Evolutionary conservation across 2,888 invertebrate species (phyloP).

Genomic region (Falcaria lacertinaria): DNA sequence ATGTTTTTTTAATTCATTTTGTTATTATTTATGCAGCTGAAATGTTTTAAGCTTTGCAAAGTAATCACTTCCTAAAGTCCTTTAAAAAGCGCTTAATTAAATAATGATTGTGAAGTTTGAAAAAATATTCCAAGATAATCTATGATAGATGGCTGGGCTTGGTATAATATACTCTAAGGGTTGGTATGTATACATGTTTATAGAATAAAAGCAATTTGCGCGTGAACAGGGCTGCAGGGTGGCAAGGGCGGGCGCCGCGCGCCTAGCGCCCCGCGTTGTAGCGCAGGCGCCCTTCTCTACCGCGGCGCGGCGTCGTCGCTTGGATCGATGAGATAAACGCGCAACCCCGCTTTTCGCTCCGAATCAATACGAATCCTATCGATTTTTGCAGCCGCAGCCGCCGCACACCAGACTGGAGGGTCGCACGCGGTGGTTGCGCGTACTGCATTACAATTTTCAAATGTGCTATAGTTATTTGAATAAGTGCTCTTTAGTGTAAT

Average conservation of each 20-base stretch:
- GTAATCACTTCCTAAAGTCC: too few species aligned
- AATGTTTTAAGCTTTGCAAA: too few species aligned
- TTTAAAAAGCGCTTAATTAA: too few species aligned
- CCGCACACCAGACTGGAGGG: conserved; percentile 71
- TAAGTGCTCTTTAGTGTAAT: neutral
- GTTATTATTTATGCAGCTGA: too few species aligned
- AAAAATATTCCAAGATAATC: too few species aligned
- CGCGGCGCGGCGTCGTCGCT: conserved; percentile 37
- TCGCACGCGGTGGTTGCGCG: conserved; percentile 78
- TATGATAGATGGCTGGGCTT: conserved; percentile 3
- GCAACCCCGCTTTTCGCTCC: conserved; percentile 83
- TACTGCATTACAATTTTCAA: conserved; percentile 26
- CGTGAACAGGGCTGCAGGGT: conserved; percentile 64
- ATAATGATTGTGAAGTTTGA: too few species aligned
- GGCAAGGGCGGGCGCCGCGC: conserved; percentile 48
- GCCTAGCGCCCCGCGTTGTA: conserved; percentile 46
- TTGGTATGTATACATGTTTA: too few species aligned
- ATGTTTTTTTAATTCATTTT: too few species aligned
- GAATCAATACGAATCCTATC: conserved; percentile 87
- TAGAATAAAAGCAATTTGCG: conserved; percentile 51
- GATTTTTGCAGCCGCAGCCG: conserved; percentile 85
- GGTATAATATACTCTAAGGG: too few species aligned
- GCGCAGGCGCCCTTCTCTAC: conserved; percentile 51
- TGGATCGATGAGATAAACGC: conserved; percentile 88
- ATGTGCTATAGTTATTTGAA: conserved; percentile 1